A percentile compares a stretch with the other conserved stretches of the same genome.
These are phyloP conservation scores for Holocentrus rufus DNA, from an alignment of 2,797 vertebrate genomes.

Conservation along the genomic window DNA sequence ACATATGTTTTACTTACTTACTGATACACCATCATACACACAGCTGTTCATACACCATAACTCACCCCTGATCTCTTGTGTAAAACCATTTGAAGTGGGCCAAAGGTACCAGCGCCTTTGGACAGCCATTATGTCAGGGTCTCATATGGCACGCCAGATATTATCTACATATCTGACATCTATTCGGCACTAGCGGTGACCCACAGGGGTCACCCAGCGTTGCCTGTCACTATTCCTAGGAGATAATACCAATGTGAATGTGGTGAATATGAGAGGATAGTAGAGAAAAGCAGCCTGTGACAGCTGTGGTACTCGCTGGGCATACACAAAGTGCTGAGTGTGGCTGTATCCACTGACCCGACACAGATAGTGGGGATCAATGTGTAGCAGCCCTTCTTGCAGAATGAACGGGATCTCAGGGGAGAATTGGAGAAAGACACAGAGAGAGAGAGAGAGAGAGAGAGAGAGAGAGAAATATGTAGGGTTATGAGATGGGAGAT, in stretches of 20 bases:
- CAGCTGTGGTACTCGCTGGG: conserved; percentile 50
- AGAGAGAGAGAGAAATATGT: conserved; percentile 43
- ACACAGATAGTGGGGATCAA: conserved; percentile 76
- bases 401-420: conserved; percentile 69
- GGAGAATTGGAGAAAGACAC: conserved; percentile 55
- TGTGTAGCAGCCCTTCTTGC: conserved; percentile 70
- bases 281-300: conserved; percentile 49
- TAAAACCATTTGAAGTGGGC: conserved; percentile 39
- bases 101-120: conserved; percentile 34
- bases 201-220: conserved; percentile 45
- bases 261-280: conserved; percentile 42
- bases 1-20: neutral
- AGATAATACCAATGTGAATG: conserved; percentile 9
- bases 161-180: conserved; percentile 66
- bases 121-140: conserved; percentile 35
- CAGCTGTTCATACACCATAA: conserved; percentile 22
- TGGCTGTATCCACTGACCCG: conserved; percentile 72
- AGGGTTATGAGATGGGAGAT: conserved; percentile 64
- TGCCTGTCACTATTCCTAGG: conserved; percentile 45
- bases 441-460: conserved; percentile 24
- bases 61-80: conserved; percentile 33
- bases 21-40: neutral
- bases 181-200: conserved; percentile 40
- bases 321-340: conserved; percentile 70
- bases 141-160: conserved; percentile 39